Percentiles rank a stretch among this genome's conserved stretches.
Conservation (phyloP, 2,888 invertebrate genomes). For the Mactromeris polynyma region DNA sequence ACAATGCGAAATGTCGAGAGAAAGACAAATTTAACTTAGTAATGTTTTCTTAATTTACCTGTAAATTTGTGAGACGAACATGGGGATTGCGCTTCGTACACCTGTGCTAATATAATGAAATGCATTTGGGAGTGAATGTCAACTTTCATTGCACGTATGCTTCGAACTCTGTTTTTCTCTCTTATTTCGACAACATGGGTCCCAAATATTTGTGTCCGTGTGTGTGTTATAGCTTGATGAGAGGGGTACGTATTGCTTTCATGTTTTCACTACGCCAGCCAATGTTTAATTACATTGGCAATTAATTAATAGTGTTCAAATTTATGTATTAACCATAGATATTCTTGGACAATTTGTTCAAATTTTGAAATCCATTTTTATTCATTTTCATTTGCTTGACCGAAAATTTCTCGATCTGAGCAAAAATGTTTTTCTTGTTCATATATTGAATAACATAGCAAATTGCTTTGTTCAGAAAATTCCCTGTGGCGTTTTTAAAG, state of each 20-base stretch:
- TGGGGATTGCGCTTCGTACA: constrained; percentile 7
- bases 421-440: not conserved
- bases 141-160: not conserved
- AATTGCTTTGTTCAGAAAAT: constrained; percentile 23
- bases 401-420: not conserved
- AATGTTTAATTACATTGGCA: constrained; percentile 29
- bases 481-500: constrained; percentile 40
- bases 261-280: constrained; percentile 26
- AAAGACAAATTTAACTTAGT: constrained; percentile 24
- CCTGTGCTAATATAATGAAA: constrained; percentile 29
- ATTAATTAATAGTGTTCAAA: constrained; percentile 36
- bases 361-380: not conserved
- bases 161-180: not conserved
- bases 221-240: not conserved
- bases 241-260: not conserved
- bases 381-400: not conserved
- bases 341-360: constrained; percentile 17
- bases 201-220: not conserved
- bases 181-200: not conserved
- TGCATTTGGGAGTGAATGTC: not conserved
- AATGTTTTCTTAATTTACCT: constrained; percentile 37
- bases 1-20: not conserved
- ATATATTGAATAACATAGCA: constrained; percentile 31
- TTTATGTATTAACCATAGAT: not conserved
- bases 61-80: not conserved